A percentile compares a stretch with the other conserved stretches of the same genome.
Evolutionary conservation across 2,113 vertebrate genomes (phyloP).

Genomic region (Rhea americana): DNA sequence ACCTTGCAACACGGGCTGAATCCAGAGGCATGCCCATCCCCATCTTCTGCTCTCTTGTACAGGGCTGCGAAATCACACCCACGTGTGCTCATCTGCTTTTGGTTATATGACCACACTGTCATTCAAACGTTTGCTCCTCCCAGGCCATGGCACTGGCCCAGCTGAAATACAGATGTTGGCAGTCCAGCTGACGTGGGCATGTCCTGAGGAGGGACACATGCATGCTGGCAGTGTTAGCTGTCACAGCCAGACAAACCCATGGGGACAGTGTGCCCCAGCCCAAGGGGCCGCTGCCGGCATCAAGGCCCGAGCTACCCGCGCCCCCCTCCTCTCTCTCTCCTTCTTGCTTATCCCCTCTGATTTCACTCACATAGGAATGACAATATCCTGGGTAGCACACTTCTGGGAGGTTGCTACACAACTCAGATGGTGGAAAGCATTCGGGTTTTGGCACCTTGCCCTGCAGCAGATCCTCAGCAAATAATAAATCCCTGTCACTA

Average conservation of each 20-base stretch:
- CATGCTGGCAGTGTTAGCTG: neutral
- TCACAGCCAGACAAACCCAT: neutral
- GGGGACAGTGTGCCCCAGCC: neutral
- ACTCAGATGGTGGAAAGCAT: neutral
- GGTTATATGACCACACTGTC: neutral
- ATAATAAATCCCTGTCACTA: neutral
- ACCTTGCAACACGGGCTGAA: neutral
- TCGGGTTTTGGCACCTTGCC: neutral
- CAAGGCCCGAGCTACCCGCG: fast-evolving
- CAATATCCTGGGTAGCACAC: neutral
- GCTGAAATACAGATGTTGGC: neutral
- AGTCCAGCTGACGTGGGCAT: neutral
- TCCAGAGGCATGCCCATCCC: neutral
- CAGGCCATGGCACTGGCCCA: neutral
- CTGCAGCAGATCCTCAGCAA: neutral
- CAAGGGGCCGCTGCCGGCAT: neutral
- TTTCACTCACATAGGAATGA: neutral
- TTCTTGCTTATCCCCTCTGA: neutral
- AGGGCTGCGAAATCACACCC: neutral
- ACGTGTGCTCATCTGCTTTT: neutral
- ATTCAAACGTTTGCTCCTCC: neutral
- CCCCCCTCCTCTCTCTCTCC: fast-evolving
- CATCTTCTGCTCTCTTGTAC: neutral
- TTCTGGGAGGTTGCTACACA: neutral
- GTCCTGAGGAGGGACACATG: neutral